phyloP scores from a whole-genome alignment of 2,797 vertebrate genomes.

The Pristis pectinata region DNA sequence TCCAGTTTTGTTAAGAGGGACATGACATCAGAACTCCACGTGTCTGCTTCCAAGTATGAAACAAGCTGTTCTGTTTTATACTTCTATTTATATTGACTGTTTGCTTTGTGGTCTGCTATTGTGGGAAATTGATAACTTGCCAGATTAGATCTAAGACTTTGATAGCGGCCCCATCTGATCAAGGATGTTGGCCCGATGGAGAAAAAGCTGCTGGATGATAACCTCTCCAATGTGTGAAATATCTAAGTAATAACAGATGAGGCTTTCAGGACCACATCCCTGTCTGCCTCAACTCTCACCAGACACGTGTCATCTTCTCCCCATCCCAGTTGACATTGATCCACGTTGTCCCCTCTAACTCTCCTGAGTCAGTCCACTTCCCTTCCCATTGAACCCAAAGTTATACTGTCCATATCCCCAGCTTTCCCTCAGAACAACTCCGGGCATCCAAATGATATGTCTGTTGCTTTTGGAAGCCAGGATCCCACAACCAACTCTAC shows the following conservation, averaged over 20 bases:
- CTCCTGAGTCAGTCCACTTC: too few species aligned
- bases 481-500: too few species aligned
- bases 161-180: too few species aligned
- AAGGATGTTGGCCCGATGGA: background rate
- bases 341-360: too few species aligned
- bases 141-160: background rate
- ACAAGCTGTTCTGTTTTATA: background rate
- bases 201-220: background rate
- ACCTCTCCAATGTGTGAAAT: background rate
- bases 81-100: background rate
- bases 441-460: too few species aligned
- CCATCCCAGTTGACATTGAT: too few species aligned
- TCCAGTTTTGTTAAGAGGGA: background rate
- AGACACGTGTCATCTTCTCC: background rate
- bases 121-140: background rate
- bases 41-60: too few species aligned
- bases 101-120: too few species aligned
- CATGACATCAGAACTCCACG: background rate
- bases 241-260: background rate
- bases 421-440: too few species aligned
- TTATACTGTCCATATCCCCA: too few species aligned
- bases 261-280: background rate
- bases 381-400: too few species aligned
- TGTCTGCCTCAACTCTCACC: background rate
- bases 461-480: too few species aligned